Conservation (phyloP, 2,797 vertebrate genomes). For the Lacerta bilineata region DNA sequence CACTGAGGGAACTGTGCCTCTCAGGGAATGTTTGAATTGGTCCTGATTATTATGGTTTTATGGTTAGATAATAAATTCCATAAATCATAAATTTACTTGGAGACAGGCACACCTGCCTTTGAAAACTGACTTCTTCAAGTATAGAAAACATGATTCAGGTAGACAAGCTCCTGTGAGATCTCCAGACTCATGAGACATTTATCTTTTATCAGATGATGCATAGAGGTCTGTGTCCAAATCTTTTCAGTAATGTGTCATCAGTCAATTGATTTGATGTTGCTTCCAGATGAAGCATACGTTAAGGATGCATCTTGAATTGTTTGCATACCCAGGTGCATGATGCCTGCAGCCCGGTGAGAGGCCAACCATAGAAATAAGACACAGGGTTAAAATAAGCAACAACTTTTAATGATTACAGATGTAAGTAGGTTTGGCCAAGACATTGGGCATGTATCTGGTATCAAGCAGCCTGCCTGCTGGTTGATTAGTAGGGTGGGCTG, state of each 20-base stretch:
- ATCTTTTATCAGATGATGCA: background rate
- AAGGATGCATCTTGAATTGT: too few species aligned
- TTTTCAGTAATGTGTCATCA: background rate
- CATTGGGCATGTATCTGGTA: too few species aligned
- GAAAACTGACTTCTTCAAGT: background rate
- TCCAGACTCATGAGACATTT: background rate
- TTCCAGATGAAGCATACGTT: background rate
- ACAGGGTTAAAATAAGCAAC: too few species aligned
- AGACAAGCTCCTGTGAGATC: background rate
- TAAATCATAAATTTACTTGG: background rate
- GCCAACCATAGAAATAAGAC: too few species aligned
- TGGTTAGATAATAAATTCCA: background rate
- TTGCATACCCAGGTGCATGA: too few species aligned
- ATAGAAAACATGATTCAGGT: background rate
- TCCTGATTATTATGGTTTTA: background rate
- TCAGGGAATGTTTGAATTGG: background rate
- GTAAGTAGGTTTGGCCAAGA: too few species aligned
- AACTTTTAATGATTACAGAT: too few species aligned
- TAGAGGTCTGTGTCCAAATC: background rate
- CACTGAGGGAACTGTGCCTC: background rate
- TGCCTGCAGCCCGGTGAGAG: too few species aligned
- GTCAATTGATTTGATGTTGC: background rate
- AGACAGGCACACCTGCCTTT: background rate
- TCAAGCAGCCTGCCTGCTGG: too few species aligned
- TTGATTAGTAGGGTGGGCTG: too few species aligned